Evolutionary conservation across 2,888 invertebrate genomes (phyloP), one percentile per base, ranked within the genome.

Genomic region (Thalpophila matura): DNA sequence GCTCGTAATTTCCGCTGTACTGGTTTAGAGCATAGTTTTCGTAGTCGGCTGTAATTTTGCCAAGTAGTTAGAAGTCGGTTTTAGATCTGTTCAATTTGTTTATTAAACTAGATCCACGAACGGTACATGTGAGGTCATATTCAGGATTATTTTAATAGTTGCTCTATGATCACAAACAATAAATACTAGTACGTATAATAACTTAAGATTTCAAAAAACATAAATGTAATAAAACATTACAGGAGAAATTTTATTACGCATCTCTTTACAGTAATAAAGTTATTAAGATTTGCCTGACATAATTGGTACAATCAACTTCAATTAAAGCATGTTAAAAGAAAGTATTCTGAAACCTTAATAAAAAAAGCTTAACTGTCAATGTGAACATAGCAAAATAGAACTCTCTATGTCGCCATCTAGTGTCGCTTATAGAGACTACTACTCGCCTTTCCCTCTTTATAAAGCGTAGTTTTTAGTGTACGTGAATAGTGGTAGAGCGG

Each of bases 21-120:
- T 62, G 53, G 55, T 63, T 74, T 65, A 59, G 71, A 74, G 76
- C 79, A 84, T 82, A 78, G 81, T 78, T 73, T 80, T 76, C 60
- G 71, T 75, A 74, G 62, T 57, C 59, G 51, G 60, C 60, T 62
- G 66, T 78, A 75, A 80, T 81, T 60, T 74, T 37, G 20, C 55
- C 31, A 56, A 57, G 38, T 46, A 18, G 45, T 56, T 61, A 14
- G n/a, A 47, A 49, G 6, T 54, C 43, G 35, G 31, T 33, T 57
- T 53, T 46, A 40, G 24, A 46, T 35, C 3, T 43, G 16, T 47
- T 45, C 3, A 38, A 49, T 38, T 51, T 47, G 20, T 55, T 53
- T 45, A 42, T 31, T 29, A 29, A 55, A 54, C 26, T 47, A 38
- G 42, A 35, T 16, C 20, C 18, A 18, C 20, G 14, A 26, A 26